A percentile compares a stretch with the other conserved stretches of the same genome.
Conservation (phyloP, 2,888 invertebrate genomes). For the Anthrax anthrax region DNA sequence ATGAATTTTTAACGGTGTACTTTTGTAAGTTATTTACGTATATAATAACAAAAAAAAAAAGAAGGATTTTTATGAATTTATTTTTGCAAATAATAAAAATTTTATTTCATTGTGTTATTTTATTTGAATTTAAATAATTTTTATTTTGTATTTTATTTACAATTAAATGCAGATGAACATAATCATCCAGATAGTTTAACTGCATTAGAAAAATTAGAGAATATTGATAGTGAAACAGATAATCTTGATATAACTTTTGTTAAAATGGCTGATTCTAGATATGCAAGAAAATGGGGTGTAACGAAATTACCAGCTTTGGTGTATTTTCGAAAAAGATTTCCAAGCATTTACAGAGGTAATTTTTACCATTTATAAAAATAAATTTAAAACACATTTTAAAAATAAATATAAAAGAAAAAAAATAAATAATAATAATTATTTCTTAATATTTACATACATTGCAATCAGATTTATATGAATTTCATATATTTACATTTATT, state of each 20-base stretch:
- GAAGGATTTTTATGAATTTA: not conserved
- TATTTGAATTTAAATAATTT: constrained; percentile 5
- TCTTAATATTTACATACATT: too few species aligned
- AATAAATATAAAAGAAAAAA: too few species aligned
- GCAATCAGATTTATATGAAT: too few species aligned
- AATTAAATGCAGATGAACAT: constrained; percentile 53
- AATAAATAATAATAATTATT: too few species aligned
- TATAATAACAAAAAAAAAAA: too few species aligned
- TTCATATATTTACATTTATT: constrained; percentile 1
- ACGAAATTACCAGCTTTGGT: constrained; percentile 82
- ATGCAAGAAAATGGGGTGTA: constrained; percentile 88
- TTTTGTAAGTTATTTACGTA: constrained; percentile 67
- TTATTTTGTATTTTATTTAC: not conserved
- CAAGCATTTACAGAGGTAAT: constrained; percentile 82
- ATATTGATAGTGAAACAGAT: constrained; percentile 89
- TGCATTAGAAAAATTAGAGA: constrained; percentile 76
- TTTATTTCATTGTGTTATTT: not conserved
- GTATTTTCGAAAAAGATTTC: constrained; percentile 81
- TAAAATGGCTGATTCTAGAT: constrained; percentile 82
- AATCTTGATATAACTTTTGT: constrained; percentile 89
- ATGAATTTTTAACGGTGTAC: constrained; percentile 87
- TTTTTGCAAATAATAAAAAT: not conserved
- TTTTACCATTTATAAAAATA: too few species aligned
- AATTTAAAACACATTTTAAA: too few species aligned
- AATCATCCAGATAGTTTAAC: constrained; percentile 64